These are phyloP conservation scores for Siniperca chuatsi DNA, from an alignment of 2,113 vertebrate genomes.

Conservation along the genomic window DNA sequence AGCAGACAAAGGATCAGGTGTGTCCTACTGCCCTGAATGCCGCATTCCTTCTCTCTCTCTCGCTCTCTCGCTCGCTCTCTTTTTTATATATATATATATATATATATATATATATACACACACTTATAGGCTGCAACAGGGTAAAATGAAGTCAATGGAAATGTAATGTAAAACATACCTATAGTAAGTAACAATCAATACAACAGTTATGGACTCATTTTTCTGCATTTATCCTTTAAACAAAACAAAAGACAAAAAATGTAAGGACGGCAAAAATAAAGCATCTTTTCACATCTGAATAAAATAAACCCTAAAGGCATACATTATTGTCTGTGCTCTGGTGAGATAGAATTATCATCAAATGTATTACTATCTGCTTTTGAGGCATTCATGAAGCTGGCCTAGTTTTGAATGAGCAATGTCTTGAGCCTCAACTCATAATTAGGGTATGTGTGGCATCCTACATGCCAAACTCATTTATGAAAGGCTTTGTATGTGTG, in stretches of 20 bases:
- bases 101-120: too few relatives aligned
- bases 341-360: slow-evolving; percentile 33
- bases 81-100: too few relatives aligned
- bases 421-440: slow-evolving; percentile 25
- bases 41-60: background rate
- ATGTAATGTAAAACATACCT: background rate
- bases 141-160: background rate
- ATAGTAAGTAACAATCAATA: background rate
- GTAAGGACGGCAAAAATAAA: too few relatives aligned
- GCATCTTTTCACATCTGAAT: slow-evolving; percentile 7
- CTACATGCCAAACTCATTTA: slow-evolving; percentile 4
- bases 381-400: too few relatives aligned
- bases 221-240: background rate
- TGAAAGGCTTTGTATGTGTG: slow-evolving; percentile 5
- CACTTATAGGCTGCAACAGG: background rate
- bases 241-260: background rate
- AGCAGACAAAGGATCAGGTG: slow-evolving; percentile 54
- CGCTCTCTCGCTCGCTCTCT: too few relatives aligned
- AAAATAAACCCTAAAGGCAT: slow-evolving; percentile 5
- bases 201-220: background rate
- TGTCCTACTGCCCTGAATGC: slow-evolving; percentile 52
- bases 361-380: slow-evolving; percentile 11
- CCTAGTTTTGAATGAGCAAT: background rate
- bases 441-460: slow-evolving; percentile 31
- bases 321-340: slow-evolving; percentile 6